Evolutionary conservation across 2,888 invertebrate species (phyloP).

Genomic region (Tetropium fuscum): DNA sequence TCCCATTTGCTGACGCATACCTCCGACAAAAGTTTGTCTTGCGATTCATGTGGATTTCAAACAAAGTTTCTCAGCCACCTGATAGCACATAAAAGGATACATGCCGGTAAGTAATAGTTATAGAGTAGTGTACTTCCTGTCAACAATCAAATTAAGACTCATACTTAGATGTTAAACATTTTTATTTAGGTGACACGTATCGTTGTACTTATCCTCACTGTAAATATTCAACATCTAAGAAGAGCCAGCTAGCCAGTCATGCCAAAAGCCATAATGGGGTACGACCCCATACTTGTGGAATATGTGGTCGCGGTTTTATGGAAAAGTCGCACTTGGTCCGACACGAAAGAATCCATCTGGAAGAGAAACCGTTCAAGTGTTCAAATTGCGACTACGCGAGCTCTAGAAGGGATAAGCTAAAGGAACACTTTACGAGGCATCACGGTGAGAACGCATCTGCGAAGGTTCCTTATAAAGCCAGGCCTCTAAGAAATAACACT

Average conservation of each 20-base stretch:
- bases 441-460: constrained; percentile 68
- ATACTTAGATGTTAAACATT: not conserved
- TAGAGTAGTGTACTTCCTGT: too few species aligned
- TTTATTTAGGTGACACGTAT: constrained; percentile 69
- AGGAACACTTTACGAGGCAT: constrained; percentile 70
- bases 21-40: constrained; percentile 70
- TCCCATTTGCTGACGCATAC: constrained; percentile 71
- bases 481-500: constrained; percentile 61
- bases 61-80: constrained; percentile 76
- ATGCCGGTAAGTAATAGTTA: constrained; percentile 65
- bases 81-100: constrained; percentile 74
- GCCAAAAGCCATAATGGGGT: constrained; percentile 72
- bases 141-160: too few species aligned
- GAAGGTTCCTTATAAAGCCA: constrained; percentile 68
- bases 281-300: constrained; percentile 68
- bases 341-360: constrained; percentile 75
- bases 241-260: constrained; percentile 74
- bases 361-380: constrained; percentile 75
- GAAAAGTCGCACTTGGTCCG: constrained; percentile 76
- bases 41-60: constrained; percentile 76
- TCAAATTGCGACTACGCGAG: constrained; percentile 75
- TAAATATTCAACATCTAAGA: constrained; percentile 74
- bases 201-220: constrained; percentile 73
- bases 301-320: constrained; percentile 74
- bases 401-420: constrained; percentile 74